Percentiles rank a stretch among this genome's conserved stretches.
These are phyloP conservation scores for Eptesicus fuscus DNA, from an alignment of 2,113 vertebrate genomes.

Conservation along the genomic window DNA sequence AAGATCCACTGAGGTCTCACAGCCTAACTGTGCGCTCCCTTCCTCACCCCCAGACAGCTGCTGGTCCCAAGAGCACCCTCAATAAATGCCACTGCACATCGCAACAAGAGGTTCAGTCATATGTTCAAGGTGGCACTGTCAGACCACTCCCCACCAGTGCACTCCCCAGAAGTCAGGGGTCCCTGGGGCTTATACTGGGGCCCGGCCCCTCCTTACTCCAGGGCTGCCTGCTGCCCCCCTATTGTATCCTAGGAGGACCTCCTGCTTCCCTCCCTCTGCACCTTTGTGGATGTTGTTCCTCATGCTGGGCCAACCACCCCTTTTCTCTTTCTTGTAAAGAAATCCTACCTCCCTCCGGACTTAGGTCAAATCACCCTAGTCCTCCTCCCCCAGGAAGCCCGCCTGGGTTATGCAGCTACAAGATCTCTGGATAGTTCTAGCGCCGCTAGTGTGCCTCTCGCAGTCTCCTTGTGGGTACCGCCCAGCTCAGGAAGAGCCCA, in stretches of 20 bases:
- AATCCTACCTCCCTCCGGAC: background rate
- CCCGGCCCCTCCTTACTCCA: background rate
- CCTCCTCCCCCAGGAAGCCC: background rate
- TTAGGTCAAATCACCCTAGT: background rate
- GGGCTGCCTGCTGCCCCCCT: background rate
- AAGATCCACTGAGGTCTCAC: background rate
- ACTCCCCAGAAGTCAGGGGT: background rate
- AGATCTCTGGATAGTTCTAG: background rate
- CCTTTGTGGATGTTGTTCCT: background rate
- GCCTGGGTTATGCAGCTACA: background rate
- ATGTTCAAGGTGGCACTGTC: background rate
- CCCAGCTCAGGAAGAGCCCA: background rate
- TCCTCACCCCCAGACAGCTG: background rate
- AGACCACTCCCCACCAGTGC: background rate
- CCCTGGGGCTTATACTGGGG: background rate
- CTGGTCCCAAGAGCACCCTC: background rate
- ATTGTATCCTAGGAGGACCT: background rate
- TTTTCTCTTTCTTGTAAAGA: background rate
- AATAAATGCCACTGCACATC: background rate
- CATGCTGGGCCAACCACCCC: background rate
- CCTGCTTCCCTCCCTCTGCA: background rate
- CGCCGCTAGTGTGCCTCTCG: too few relatives aligned
- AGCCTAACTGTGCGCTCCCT: background rate
- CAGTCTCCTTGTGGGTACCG: background rate
- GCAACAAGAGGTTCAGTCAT: background rate